Percentiles rank a stretch among this genome's conserved stretches.
These are phyloP conservation scores for Brachionus koreanus DNA, from an alignment of 1,140 invertebrate species.

Conservation along the genomic window DNA sequence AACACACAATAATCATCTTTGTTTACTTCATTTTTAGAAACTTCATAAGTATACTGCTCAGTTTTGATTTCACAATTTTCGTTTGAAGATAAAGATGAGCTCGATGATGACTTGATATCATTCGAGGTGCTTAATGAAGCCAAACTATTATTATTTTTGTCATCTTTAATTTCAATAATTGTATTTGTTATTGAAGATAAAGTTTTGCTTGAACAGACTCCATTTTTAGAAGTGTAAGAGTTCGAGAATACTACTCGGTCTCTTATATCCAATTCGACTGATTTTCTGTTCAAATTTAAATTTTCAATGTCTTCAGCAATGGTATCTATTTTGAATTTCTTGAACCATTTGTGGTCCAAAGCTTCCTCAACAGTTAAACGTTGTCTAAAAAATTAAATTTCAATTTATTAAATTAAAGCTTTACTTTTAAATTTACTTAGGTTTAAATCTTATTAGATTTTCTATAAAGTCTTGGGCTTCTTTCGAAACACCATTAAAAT, in stretches of 20 bases:
- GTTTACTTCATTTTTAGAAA: background rate
- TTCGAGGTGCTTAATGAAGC: background rate
- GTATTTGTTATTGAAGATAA: conserved; percentile 6
- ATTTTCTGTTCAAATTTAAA: conserved; percentile 23
- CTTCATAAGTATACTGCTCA: background rate
- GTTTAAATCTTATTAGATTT: conserved; percentile 70
- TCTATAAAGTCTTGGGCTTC: conserved; percentile 85
- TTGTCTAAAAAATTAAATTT: background rate
- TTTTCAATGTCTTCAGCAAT: conserved; percentile 16
- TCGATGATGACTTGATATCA: conserved; percentile 29
- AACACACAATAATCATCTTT: conserved; percentile 13
- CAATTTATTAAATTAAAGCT: conserved; percentile 49
- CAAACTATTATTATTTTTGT: conserved; percentile 31
- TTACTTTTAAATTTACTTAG: conserved; percentile 66
- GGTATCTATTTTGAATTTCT: conserved; percentile 6
- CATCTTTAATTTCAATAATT: conserved; percentile 22
- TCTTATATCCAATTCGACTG: background rate
- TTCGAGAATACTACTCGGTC: background rate
- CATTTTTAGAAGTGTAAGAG: background rate
- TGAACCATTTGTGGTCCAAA: conserved; percentile 28
- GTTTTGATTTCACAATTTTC: conserved; percentile 22
- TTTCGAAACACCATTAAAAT: conserved; percentile 76
- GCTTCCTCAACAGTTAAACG: conserved; percentile 27
- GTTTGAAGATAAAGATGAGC: conserved; percentile 3
- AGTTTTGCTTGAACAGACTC: background rate